phyloP scores from a whole-genome alignment of 2,113 vertebrate genomes.

The Cnemophilus loriae region DNA sequence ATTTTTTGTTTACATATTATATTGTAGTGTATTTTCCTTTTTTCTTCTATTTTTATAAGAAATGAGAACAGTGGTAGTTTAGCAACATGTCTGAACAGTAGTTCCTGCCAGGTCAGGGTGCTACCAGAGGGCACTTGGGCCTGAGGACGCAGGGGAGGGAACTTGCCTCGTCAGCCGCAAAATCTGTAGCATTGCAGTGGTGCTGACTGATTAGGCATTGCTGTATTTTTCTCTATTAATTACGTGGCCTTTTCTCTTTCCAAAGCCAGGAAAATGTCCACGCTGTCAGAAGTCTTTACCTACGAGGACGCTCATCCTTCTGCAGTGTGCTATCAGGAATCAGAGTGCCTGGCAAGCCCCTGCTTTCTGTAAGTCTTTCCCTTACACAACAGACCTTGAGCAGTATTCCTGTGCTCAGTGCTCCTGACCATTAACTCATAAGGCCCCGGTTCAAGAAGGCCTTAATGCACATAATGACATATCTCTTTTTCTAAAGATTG shows the following conservation, averaged over 20 bases:
- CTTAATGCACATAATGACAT: background rate
- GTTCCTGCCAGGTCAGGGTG: background rate
- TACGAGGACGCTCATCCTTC: background rate
- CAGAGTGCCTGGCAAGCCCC: background rate
- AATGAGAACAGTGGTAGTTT: background rate
- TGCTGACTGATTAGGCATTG: background rate
- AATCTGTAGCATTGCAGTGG: background rate
- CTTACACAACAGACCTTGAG: background rate
- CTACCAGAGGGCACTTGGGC: background rate
- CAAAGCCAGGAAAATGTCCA: slow-evolving; percentile 4
- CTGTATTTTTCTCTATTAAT: background rate
- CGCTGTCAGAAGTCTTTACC: background rate
- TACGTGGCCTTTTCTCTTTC: background rate
- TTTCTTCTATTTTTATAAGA: background rate
- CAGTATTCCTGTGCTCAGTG: background rate
- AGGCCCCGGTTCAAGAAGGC: background rate
- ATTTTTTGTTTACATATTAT: background rate
- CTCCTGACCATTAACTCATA: background rate
- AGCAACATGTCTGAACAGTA: background rate
- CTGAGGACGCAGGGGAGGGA: background rate
- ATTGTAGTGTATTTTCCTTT: background rate
- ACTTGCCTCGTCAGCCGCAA: background rate
- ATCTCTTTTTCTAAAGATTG: background rate
- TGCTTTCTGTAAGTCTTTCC: background rate
- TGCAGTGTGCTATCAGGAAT: background rate